A percentile compares a stretch with the other conserved stretches of the same genome.
Evolutionary conservation across 2,888 invertebrate genomes (phyloP).

Genomic region (Oxytorus armatus): DNA sequence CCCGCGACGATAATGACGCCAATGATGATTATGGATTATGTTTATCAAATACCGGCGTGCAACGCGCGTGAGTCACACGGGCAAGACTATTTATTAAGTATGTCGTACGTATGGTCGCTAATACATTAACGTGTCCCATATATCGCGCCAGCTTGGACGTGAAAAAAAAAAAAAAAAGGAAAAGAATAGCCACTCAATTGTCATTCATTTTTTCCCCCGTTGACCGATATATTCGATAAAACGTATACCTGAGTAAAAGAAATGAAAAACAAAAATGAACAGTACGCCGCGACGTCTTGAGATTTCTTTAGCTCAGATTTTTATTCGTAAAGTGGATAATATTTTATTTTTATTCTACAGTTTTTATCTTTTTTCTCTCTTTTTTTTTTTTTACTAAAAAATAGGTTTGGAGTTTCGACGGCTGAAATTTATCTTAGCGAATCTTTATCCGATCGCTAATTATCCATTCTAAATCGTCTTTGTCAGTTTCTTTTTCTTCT

Average conservation of each 20-base stretch:
- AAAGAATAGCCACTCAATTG: slow-evolving; percentile 42
- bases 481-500: not conserved
- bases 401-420: slow-evolving; percentile 70
- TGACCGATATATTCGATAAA: slow-evolving; percentile 20
- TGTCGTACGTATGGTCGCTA: slow-evolving; percentile 41
- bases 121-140: slow-evolving; percentile 55
- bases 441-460: slow-evolving; percentile 5
- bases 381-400: slow-evolving; percentile 70
- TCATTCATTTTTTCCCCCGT: slow-evolving; percentile 42
- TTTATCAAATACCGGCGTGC: slow-evolving; percentile 57
- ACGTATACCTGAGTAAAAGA: slow-evolving; percentile 47
- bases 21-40: slow-evolving; percentile 41
- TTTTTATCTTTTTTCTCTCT: not conserved
- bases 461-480: slow-evolving; percentile 11
- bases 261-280: slow-evolving; percentile 11
- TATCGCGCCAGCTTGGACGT: slow-evolving; percentile 41
- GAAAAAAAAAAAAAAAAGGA: slow-evolving; percentile 10
- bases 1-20: slow-evolving; percentile 48
- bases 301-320: slow-evolving; percentile 55
- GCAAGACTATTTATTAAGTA: slow-evolving; percentile 46
- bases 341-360: slow-evolving; percentile 6
- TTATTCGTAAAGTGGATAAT: slow-evolving; percentile 38
- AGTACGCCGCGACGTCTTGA: slow-evolving; percentile 24
- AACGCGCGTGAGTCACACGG: slow-evolving; percentile 58
- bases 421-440: slow-evolving; percentile 13